These are phyloP conservation scores for Agapetus fuscipes DNA, from an alignment of 2,888 invertebrate genomes.

Conservation along the genomic window DNA sequence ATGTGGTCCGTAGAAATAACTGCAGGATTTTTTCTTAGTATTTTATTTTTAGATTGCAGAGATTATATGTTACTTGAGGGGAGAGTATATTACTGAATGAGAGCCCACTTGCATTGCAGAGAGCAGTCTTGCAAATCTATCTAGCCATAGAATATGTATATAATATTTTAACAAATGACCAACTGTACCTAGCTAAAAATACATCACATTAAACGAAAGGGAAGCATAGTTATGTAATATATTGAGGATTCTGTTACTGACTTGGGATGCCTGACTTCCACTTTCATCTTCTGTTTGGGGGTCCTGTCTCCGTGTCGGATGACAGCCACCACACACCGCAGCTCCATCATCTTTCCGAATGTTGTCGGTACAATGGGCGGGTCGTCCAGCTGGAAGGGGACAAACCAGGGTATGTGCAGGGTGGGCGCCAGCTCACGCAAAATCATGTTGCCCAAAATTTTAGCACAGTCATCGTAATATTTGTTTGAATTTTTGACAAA, in stretches of 20 bases:
- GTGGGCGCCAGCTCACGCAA: conserved; percentile 89
- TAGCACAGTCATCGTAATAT: conserved; percentile 99
- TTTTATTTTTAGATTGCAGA: too few relatives aligned
- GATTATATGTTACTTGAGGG: too few relatives aligned
- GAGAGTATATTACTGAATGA: too few relatives aligned
- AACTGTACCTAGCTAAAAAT: too few relatives aligned
- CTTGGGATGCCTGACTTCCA: conserved; percentile 94
- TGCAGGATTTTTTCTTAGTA: too few relatives aligned
- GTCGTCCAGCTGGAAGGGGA: conserved; percentile 95
- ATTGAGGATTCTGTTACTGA: conserved; percentile 28
- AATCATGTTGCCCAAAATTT: conserved; percentile 97
- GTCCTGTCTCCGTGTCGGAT: conserved; percentile 98
- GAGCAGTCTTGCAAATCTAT: too few relatives aligned
- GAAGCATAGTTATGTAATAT: neutral
- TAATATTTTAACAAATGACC: too few relatives aligned
- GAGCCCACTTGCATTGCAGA: too few relatives aligned
- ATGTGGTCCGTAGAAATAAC: too few relatives aligned
- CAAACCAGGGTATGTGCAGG: conserved; percentile 94
- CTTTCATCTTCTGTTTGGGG: conserved; percentile 99
- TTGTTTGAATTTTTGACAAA: conserved; percentile 99
- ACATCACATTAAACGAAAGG: too few relatives aligned
- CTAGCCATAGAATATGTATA: too few relatives aligned
- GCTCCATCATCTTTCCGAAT: conserved; percentile 92
- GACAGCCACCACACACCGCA: conserved; percentile 92
- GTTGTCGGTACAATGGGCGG: conserved; percentile 99